These are phyloP conservation scores for Homalodisca vitripennis DNA, from an alignment of 1,140 invertebrate genomes.

Conservation along the genomic window DNA sequence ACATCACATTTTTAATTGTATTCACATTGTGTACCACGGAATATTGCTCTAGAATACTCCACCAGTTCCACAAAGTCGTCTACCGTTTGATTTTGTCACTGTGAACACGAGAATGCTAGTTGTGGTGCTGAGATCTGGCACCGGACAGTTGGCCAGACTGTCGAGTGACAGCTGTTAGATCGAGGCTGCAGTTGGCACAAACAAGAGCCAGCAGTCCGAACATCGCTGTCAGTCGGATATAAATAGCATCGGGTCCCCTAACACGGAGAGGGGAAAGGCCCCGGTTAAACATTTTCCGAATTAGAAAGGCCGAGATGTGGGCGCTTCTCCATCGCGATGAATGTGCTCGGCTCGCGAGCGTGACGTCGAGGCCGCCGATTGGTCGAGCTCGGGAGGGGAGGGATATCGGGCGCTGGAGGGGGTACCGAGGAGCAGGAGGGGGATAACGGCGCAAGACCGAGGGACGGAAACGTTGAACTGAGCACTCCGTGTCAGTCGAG, in stretches of 20 bases:
- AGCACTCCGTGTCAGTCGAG: neutral
- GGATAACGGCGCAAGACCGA: conserved; percentile 7
- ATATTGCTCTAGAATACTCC: too few relatives aligned
- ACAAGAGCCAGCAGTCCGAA: too few relatives aligned
- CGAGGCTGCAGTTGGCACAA: too few relatives aligned
- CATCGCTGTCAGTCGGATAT: too few relatives aligned
- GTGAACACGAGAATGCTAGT: too few relatives aligned
- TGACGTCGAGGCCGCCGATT: conserved; percentile 1
- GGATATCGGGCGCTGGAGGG: neutral
- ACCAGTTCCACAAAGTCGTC: too few relatives aligned
- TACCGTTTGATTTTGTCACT: too few relatives aligned
- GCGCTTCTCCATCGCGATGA: conserved; percentile 21
- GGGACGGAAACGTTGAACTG: neutral
- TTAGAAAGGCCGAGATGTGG: neutral
- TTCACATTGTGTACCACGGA: too few relatives aligned
- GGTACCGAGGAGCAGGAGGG: neutral
- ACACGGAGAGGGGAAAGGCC: neutral
- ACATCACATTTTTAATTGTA: too few relatives aligned
- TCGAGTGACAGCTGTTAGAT: too few relatives aligned
- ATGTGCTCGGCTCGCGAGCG: neutral
- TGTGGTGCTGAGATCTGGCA: too few relatives aligned
- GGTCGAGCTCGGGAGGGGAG: conserved; percentile 2
- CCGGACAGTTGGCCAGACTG: too few relatives aligned
- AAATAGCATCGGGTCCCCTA: neutral
- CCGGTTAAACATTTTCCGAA: conserved; percentile 2